Percentiles rank a stretch among this genome's conserved stretches.
phyloP scores from a whole-genome alignment of 2,888 invertebrate genomes.

The Deilephila porcellus region DNA sequence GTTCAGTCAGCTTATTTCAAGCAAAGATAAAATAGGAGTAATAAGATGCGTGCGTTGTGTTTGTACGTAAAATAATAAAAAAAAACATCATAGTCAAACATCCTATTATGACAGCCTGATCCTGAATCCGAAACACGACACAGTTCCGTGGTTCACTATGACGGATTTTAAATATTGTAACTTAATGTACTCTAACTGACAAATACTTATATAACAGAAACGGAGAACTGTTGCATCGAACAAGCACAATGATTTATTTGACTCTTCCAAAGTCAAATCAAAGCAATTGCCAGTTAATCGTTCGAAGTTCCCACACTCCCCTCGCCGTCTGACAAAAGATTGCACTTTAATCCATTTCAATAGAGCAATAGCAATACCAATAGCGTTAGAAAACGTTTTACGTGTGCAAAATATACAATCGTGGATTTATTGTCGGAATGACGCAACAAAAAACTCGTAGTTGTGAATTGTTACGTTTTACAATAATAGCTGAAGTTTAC shows the following conservation, averaged over 20 bases:
- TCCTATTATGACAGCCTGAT: too few relatives aligned
- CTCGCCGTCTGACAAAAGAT: not conserved
- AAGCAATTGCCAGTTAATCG: constrained; percentile 22
- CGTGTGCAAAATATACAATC: constrained; percentile 36
- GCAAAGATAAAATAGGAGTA: too few relatives aligned
- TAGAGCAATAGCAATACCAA: constrained; percentile 1
- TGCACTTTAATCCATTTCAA: constrained; percentile 7
- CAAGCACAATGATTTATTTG: constrained; percentile 6
- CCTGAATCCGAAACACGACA: too few relatives aligned
- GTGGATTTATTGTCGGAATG: constrained; percentile 42
- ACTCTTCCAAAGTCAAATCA: constrained; percentile 22
- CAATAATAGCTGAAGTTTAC: constrained; percentile 62
- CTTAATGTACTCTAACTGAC: not conserved
- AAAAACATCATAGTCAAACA: too few relatives aligned
- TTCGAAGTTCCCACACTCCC: constrained; percentile 14
- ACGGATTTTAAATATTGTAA: too few relatives aligned
- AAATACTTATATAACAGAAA: not conserved
- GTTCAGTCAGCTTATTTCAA: too few relatives aligned
- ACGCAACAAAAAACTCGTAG: constrained; percentile 45
- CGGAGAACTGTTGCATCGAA: not conserved
- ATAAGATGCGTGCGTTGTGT: too few relatives aligned
- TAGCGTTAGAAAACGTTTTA: constrained; percentile 33
- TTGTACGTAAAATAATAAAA: too few relatives aligned
- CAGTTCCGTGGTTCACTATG: too few relatives aligned
- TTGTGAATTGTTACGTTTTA: constrained; percentile 57